Evolutionary conservation across 2,888 invertebrate species (phyloP).

Genomic region (Phaedon cochleariae): DNA sequence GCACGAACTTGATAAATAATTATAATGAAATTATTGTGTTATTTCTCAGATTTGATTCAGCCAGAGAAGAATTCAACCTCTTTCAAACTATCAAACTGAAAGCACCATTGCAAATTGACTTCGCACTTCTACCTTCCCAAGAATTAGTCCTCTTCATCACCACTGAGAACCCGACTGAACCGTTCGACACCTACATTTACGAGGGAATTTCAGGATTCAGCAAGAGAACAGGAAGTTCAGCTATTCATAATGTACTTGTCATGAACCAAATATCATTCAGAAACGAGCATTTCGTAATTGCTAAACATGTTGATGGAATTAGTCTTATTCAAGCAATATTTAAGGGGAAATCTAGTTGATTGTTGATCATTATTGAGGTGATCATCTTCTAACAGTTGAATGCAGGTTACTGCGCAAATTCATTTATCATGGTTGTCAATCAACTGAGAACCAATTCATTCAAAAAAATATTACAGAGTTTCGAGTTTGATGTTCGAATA

Average conservation of each 20-base stretch:
- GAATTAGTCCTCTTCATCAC: conserved; percentile 62
- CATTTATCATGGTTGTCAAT: no score
- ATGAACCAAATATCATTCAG: conserved; percentile 48
- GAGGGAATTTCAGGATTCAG: conserved; percentile 61
- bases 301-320: conserved; percentile 46
- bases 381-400: no score
- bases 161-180: conserved; percentile 56
- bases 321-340: conserved; percentile 53
- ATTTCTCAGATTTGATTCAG: conserved; percentile 49
- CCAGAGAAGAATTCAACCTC: conserved; percentile 48
- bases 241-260: conserved; percentile 37
- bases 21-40: neutral
- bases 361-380: no score
- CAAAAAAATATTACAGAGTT: no score
- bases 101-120: conserved; percentile 56
- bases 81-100: conserved; percentile 59
- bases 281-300: conserved; percentile 52
- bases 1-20: no score
- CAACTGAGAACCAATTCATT: no score
- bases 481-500: no score
- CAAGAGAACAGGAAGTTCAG: conserved; percentile 45
- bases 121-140: conserved; percentile 57
- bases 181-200: conserved; percentile 60
- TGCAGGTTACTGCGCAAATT: no score
- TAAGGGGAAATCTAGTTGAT: conserved; percentile 47